These are phyloP conservation scores for Pristionchus maxplancki DNA, from an alignment of 2,888 invertebrate species.

Conservation along the genomic window DNA sequence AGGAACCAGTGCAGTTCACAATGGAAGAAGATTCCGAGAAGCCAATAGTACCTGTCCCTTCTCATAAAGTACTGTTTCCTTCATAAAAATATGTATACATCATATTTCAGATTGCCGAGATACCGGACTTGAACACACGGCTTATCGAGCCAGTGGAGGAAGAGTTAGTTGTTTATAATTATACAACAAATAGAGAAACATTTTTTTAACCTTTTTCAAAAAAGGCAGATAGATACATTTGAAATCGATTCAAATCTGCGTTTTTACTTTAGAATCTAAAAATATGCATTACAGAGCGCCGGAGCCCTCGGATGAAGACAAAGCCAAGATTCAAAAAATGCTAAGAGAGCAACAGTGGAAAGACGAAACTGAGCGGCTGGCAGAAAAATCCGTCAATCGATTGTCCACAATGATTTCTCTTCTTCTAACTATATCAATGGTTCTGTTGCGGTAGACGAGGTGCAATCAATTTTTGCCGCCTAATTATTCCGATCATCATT, in stretches of 20 bases:
- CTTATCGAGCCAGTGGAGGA: conserved; percentile 41
- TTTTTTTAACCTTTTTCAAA: too few species aligned
- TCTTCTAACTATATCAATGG: not conserved
- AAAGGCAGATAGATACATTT: too few species aligned
- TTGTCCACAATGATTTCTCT: not conserved
- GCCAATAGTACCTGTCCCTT: not conserved
- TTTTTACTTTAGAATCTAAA: too few species aligned
- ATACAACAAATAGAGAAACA: too few species aligned
- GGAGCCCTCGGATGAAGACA: conserved; percentile 3
- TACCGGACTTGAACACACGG: conserved; percentile 9
- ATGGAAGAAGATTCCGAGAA: conserved; percentile 41
- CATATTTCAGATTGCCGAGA: not conserved
- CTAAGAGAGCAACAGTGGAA: conserved; percentile 44
- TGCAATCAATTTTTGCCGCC: not conserved
- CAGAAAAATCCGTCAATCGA: not conserved
- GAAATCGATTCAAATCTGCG: too few species aligned
- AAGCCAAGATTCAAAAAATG: conserved; percentile 35
- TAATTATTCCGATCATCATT: not conserved
- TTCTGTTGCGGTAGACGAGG: not conserved
- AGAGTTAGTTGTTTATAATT: conserved; percentile 42
- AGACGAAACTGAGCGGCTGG: conserved; percentile 38
- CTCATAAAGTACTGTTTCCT: not conserved
- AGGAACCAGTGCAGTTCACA: conserved; percentile 19
- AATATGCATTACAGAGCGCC: not conserved
- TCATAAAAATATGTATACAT: not conserved